These are phyloP conservation scores for Thaumatotibia leucotreta DNA, from an alignment of 1,140 invertebrate species.

Conservation along the genomic window DNA sequence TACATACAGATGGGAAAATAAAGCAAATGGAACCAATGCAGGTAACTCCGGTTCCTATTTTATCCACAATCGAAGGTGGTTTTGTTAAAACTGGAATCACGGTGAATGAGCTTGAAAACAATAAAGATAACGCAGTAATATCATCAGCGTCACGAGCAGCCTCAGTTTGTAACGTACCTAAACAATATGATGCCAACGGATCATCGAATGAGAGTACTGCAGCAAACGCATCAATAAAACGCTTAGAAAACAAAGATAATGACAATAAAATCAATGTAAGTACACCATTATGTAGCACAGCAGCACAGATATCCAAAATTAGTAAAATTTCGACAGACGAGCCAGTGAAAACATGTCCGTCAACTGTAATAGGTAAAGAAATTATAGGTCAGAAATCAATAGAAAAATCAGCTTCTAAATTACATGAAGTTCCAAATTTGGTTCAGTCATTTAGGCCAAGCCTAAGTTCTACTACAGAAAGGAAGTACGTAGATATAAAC, in stretches of 20 bases:
- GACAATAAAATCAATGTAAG: not conserved
- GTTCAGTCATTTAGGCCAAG: too few relatives aligned
- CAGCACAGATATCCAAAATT: not conserved
- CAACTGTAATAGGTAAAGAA: not conserved
- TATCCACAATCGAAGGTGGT: constrained; percentile 58
- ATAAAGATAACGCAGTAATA: not conserved
- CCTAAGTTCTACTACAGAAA: not conserved
- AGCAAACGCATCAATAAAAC: not conserved
- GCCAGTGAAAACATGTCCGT: too few relatives aligned
- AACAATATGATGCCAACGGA: not conserved
- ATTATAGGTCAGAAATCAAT: not conserved
- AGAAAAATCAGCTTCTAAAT: not conserved
- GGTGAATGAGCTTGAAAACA: constrained; percentile 14
- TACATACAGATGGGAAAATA: constrained; percentile 56
- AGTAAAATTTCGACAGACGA: not conserved
- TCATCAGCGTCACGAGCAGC: not conserved
- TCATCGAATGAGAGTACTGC: not conserved
- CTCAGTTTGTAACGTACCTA: not conserved
- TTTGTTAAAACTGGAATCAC: constrained; percentile 20
- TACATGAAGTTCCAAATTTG: not conserved
- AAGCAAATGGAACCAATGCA: constrained; percentile 56
- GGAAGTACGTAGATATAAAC: not conserved
- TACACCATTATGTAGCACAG: not conserved
- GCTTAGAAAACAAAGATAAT: not conserved
- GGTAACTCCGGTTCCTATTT: constrained; percentile 54